Evolutionary conservation across 2,797 vertebrate genomes (phyloP).

Genomic region (Chrysocyon brachyurus): DNA sequence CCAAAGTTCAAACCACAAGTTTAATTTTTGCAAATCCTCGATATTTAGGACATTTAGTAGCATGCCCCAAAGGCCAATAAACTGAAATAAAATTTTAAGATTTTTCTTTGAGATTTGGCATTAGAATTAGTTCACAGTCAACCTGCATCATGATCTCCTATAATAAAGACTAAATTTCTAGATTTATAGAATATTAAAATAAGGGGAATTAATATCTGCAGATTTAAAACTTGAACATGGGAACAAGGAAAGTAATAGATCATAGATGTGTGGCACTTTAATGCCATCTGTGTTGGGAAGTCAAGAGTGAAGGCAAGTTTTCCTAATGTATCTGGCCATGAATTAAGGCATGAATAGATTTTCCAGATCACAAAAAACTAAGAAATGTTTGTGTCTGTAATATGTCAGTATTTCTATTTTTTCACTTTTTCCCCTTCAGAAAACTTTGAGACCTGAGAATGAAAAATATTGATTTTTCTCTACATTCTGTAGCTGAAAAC

Average conservation of each 20-base stretch:
- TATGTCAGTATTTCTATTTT: not conserved
- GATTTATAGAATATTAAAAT: not conserved
- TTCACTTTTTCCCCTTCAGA: not conserved
- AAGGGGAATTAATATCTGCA: not conserved
- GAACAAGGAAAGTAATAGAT: constrained; percentile 13
- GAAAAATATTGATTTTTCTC: constrained; percentile 21
- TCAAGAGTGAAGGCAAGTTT: not conserved
- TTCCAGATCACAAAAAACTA: constrained; percentile 50
- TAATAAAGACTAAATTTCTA: constrained; percentile 18
- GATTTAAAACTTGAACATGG: not conserved
- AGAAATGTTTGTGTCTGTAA: not conserved
- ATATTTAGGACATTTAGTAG: not conserved
- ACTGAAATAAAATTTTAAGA: not conserved
- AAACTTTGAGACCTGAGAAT: constrained; percentile 12
- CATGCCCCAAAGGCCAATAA: not conserved
- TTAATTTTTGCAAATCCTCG: constrained; percentile 18
- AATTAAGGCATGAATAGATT: constrained; percentile 34
- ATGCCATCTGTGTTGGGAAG: not conserved
- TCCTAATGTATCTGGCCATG: not conserved
- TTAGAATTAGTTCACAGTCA: not conserved
- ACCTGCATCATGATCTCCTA: not conserved
- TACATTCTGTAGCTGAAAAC: not conserved
- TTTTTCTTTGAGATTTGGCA: constrained; percentile 62
- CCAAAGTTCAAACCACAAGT: not conserved
- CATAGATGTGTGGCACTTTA: not conserved